Evolutionary conservation across 2,888 invertebrate species (phyloP).

Genomic region (Suillia variegata): DNA sequence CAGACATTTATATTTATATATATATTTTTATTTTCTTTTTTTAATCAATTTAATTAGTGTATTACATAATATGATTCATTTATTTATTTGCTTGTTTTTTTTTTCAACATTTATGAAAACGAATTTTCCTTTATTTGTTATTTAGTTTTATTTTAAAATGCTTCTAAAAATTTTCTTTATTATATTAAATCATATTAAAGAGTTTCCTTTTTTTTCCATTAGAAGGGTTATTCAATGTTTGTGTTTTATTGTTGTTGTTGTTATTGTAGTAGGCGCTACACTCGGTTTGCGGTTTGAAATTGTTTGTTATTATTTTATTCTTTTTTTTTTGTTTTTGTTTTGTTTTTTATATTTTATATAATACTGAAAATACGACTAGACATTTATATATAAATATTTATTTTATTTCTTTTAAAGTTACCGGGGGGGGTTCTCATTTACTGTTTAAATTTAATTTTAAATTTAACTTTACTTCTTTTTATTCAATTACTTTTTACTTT

Average conservation of each 20-base stretch:
- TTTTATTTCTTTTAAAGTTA: constrained; percentile 33
- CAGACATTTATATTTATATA: constrained; percentile 43
- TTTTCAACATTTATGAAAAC: constrained; percentile 29
- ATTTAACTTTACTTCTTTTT: constrained; percentile 41
- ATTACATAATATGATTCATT: constrained; percentile 14
- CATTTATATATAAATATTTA: constrained; percentile 54
- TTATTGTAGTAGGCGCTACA: background rate
- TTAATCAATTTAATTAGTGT: constrained; percentile 20
- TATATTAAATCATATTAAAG: background rate
- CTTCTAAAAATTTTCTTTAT: constrained; percentile 44
- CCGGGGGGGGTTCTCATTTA: constrained; percentile 23
- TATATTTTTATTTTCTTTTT: constrained; percentile 25
- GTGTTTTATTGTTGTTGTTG: background rate
- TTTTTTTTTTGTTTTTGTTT: constrained; percentile 27
- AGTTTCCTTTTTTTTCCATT: background rate
- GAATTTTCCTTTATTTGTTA: constrained; percentile 29
- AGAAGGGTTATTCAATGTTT: background rate
- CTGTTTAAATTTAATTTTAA: constrained; percentile 16
- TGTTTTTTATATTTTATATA: constrained; percentile 42
- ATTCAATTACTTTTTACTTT: constrained; percentile 44
- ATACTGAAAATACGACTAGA: constrained; percentile 61
- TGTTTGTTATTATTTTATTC: constrained; percentile 39
- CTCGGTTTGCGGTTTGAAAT: background rate
- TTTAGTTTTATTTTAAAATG: constrained; percentile 41
- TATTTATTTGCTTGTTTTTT: constrained; percentile 19